These are phyloP conservation scores for Scaptomyza reducta DNA, from an alignment of 2,888 invertebrate species.

Conservation along the genomic window DNA sequence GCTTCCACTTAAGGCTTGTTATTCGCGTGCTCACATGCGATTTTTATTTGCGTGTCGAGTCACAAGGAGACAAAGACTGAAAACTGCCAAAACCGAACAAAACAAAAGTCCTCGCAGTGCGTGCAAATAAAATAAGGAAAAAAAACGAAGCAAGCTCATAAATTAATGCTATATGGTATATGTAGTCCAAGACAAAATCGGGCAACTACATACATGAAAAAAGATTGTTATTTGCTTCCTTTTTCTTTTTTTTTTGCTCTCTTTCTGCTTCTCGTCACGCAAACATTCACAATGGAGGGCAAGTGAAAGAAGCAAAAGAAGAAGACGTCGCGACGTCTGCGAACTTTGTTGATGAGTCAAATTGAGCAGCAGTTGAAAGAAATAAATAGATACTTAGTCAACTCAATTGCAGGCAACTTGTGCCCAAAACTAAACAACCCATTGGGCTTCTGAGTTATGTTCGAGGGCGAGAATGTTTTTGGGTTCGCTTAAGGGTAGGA, in stretches of 20 bases:
- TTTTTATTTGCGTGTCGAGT: slow-evolving; percentile 79
- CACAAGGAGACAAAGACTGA: slow-evolving; percentile 47
- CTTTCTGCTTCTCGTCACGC: slow-evolving; percentile 52
- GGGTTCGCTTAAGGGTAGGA: background rate
- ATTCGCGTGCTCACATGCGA: slow-evolving; percentile 80
- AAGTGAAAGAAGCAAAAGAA: slow-evolving; percentile 2
- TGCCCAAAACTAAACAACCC: slow-evolving; percentile 27
- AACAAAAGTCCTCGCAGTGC: slow-evolving; percentile 56
- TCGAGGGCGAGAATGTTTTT: background rate
- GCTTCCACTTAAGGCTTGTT: slow-evolving; percentile 61
- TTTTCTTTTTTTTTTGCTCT: background rate
- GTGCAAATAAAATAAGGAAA: slow-evolving; percentile 40
- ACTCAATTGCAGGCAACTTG: slow-evolving; percentile 29
- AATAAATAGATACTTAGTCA: slow-evolving; percentile 50
- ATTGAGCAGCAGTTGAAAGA: slow-evolving; percentile 69
- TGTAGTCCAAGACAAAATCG: slow-evolving; percentile 27
- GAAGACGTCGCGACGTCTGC: slow-evolving; percentile 38
- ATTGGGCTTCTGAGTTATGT: slow-evolving; percentile 31
- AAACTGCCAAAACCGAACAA: slow-evolving; percentile 56
- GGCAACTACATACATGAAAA: slow-evolving; percentile 41
- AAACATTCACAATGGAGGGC: slow-evolving; percentile 34
- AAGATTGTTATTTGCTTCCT: slow-evolving; percentile 66
- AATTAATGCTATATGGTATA: slow-evolving; percentile 6
- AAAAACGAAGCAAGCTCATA: slow-evolving; percentile 29
- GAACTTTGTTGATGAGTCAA: slow-evolving; percentile 71